Evolutionary conservation across 2,888 invertebrate genomes (phyloP), one percentile per base, ranked within the genome.

Genomic region (Ethmia dodecea): DNA sequence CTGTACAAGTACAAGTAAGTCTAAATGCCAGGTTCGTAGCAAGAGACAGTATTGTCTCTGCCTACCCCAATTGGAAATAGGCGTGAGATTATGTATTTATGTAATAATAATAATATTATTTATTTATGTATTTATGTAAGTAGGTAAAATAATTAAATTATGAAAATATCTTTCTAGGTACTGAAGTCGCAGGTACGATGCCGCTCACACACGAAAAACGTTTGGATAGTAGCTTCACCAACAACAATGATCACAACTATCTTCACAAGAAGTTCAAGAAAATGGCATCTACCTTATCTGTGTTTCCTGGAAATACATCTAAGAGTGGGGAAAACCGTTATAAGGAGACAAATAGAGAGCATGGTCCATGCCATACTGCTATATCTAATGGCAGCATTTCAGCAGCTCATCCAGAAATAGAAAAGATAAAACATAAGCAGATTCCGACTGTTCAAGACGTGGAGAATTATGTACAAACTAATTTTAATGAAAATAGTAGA

Each of bases 181-280:
- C 54, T 60, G 61, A 64, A 58, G 53, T 70, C 67, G 77, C 76
- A 73, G 73, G 64, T 55, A 81, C 63, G 61, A 86, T 86, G 79
- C 81, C 83, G 66, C 74, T 83, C 38, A 83, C 86, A 43, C 83
- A 83, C 60, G 86, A 86, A 60, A 86, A 83, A 71, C 84, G 77
- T 60, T 71, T 86, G 56, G 81, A 86, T 53, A 71, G 68, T 47
- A 81, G 75, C 51, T 78, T 86, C 60, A 67, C 81, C 44, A 86
- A 86, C 55, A 86, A 86, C 76, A 88, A 88, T 79, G 91, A 91
- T 64, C 89, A 89, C 64, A 93, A 92, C 75, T 96, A 96, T 87
- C 89, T 95, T 73, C 96, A 96, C 78, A 96, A 96, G 80, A 96
- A 96, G 78, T 96, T 96, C 81, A 96, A 96, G 84, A 95, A 95